These are phyloP conservation scores for Andrena marginata DNA, from an alignment of 2,888 invertebrate genomes.

Conservation along the genomic window DNA sequence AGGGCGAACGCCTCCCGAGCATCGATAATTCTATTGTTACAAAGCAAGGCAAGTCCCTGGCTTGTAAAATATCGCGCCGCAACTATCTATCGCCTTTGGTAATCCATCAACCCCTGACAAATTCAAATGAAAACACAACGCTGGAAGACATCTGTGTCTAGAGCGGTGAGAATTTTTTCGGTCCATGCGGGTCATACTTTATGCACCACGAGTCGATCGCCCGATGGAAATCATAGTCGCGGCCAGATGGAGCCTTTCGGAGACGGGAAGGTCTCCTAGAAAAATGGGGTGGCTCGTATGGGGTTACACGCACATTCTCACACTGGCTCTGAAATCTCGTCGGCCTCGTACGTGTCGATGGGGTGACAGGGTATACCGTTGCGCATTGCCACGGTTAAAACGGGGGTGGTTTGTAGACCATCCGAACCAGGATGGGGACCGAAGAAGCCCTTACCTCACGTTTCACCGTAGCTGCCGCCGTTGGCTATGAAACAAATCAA, in stretches of 20 bases:
- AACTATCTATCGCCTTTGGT: neutral
- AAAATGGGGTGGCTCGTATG: constrained; percentile 50
- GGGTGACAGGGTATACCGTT: constrained; percentile 57
- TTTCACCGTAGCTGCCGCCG: constrained; percentile 73
- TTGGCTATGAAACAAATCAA: constrained; percentile 81
- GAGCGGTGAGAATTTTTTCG: constrained; percentile 24
- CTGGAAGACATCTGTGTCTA: constrained; percentile 40
- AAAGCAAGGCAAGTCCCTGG: neutral
- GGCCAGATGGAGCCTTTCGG: constrained; percentile 48
- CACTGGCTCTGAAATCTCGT: constrained; percentile 31
- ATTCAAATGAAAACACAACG: constrained; percentile 1
- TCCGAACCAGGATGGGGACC: constrained; percentile 59
- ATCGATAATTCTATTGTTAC: neutral
- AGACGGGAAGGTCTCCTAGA: constrained; percentile 53
- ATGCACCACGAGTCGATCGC: constrained; percentile 53
- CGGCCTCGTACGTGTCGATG: constrained; percentile 18
- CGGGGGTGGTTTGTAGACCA: constrained; percentile 67
- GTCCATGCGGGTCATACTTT: constrained; percentile 65
- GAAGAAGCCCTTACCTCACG: constrained; percentile 81
- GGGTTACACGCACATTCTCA: constrained; percentile 55
- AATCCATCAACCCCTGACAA: constrained; percentile 18
- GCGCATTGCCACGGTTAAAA: constrained; percentile 67
- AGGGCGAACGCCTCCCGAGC: neutral
- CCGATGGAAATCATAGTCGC: constrained; percentile 54
- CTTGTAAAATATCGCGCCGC: neutral